A percentile compares a stretch with the other conserved stretches of the same genome.
phyloP scores from a whole-genome alignment of 2,797 vertebrate genomes.

The Trematomus bernacchii region DNA sequence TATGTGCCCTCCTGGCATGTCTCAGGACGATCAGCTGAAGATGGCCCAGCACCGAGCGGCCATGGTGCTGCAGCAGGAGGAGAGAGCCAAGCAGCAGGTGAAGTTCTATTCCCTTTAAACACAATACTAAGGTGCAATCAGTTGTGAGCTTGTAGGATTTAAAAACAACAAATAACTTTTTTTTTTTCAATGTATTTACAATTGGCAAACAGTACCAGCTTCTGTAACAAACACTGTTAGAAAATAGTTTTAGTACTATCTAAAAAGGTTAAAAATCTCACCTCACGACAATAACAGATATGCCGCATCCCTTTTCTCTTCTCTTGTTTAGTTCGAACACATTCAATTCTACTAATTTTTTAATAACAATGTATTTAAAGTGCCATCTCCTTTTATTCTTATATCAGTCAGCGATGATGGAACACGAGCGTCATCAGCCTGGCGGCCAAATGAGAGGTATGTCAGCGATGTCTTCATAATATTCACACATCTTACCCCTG shows the following conservation, averaged over 20 bases:
- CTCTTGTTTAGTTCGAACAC: too few relatives aligned
- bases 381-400: neutral
- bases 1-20: slow-evolving; percentile 83
- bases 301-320: neutral
- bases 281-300: neutral
- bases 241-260: too few relatives aligned
- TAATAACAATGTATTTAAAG: neutral
- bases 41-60: slow-evolving; percentile 90
- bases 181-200: too few relatives aligned
- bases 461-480: neutral
- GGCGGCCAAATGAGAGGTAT: slow-evolving; percentile 74
- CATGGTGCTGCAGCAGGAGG: slow-evolving; percentile 90
- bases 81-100: slow-evolving; percentile 85
- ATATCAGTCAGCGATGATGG: slow-evolving; percentile 87
- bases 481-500: neutral
- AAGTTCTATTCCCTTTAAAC: neutral
- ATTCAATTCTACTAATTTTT: neutral
- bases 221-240: too few relatives aligned
- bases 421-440: slow-evolving; percentile 90
- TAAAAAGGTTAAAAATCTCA: too few relatives aligned
- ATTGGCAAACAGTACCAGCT: too few relatives aligned
- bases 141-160: neutral
- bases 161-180: neutral
- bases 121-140: neutral
- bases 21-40: slow-evolving; percentile 90